Conservation (phyloP, 1,140 invertebrate genomes). For the Cepaea nemoralis region DNA sequence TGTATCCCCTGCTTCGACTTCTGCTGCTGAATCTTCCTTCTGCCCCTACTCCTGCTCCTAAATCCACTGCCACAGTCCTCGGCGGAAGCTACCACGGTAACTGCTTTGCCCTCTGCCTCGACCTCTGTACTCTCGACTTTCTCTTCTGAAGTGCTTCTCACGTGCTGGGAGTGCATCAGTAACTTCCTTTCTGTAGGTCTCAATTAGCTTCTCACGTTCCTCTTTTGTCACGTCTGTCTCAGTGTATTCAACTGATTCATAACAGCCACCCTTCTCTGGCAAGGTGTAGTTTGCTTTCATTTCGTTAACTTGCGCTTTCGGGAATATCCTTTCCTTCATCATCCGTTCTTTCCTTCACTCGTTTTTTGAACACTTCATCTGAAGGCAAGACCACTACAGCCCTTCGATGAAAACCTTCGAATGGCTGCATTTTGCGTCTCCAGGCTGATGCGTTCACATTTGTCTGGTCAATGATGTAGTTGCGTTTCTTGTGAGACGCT, state of each 20-base stretch:
- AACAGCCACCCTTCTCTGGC: slow-evolving; percentile 79
- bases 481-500: no score
- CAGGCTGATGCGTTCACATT: slow-evolving; percentile 95
- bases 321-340: slow-evolving; percentile 92
- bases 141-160: slow-evolving; percentile 72
- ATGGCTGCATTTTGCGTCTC: slow-evolving; percentile 94
- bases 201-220: slow-evolving; percentile 80
- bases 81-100: no score
- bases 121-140: no score
- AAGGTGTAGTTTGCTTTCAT: slow-evolving; percentile 91
- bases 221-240: slow-evolving; percentile 80
- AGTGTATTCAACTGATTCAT: slow-evolving; percentile 81
- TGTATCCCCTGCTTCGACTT: no score
- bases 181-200: slow-evolving; percentile 85
- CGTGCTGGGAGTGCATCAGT: slow-evolving; percentile 74
- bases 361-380: slow-evolving; percentile 87
- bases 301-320: slow-evolving; percentile 87
- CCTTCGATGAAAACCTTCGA: slow-evolving; percentile 89
- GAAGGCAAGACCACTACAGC: slow-evolving; percentile 90
- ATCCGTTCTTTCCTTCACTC: slow-evolving; percentile 82
- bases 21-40: no score
- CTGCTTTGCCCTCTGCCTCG: no score
- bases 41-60: no score
- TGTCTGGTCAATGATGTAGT: no score
- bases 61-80: no score